Conservation (phyloP, 1,140 invertebrate species). For the Mercenaria mercenaria region DNA sequence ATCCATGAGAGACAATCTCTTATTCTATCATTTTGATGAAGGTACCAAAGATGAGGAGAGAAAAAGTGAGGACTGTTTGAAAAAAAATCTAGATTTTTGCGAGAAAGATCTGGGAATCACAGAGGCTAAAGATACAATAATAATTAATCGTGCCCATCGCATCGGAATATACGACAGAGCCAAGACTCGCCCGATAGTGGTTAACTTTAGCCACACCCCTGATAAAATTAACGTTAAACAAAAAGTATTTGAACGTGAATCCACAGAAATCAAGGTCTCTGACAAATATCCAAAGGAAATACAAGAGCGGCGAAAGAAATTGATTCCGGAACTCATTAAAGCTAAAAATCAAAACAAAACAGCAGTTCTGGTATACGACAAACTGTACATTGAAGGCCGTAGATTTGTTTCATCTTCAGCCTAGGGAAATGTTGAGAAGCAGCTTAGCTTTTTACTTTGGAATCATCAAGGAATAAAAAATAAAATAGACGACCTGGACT, state of each 20-base stretch:
- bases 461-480: slow-evolving; percentile 40
- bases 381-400: slow-evolving; percentile 32
- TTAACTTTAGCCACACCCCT: slow-evolving; percentile 11
- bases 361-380: slow-evolving; percentile 18
- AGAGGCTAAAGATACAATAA: background rate
- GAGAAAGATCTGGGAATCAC: background rate
- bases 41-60: background rate
- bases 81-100: background rate
- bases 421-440: background rate
- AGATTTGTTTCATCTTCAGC: background rate
- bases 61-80: slow-evolving; percentile 1
- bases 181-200: slow-evolving; percentile 11
- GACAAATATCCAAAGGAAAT: slow-evolving; percentile 40
- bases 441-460: slow-evolving; percentile 37
- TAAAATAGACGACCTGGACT: slow-evolving; percentile 28
- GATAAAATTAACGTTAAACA: background rate
- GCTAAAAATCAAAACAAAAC: background rate
- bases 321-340: background rate
- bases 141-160: background rate
- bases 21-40: slow-evolving; percentile 10
- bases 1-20: slow-evolving; percentile 21
- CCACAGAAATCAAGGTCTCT: background rate
- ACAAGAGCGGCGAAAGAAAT: slow-evolving; percentile 1
- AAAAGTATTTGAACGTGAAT: background rate
- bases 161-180: background rate